phyloP scores from a whole-genome alignment of 2,797 vertebrate genomes.

The Myotis findleyi region DNA sequence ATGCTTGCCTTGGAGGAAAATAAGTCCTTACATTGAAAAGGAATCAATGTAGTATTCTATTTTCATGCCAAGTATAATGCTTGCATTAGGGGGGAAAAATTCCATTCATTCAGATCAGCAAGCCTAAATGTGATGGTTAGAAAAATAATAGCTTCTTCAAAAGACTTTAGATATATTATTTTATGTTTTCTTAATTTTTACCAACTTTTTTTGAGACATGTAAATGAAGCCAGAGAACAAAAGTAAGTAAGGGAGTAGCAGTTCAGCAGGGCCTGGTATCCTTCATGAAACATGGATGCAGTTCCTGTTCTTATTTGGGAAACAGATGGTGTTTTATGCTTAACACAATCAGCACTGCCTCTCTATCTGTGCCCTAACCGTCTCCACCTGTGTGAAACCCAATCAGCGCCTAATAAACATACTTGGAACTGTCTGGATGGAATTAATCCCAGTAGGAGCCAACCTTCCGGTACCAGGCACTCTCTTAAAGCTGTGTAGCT shows the following conservation, averaged over 20 bases:
- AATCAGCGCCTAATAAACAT: slow-evolving; percentile 97
- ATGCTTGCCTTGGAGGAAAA: slow-evolving; percentile 37
- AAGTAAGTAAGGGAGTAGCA: slow-evolving; percentile 73
- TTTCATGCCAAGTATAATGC: slow-evolving; percentile 78
- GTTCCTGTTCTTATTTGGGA: slow-evolving; percentile 83
- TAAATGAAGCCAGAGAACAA: slow-evolving; percentile 78
- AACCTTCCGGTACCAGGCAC: slow-evolving; percentile 92
- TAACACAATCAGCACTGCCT: slow-evolving; percentile 95
- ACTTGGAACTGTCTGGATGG: slow-evolving; percentile 96
- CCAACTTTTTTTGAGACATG: slow-evolving; percentile 63
- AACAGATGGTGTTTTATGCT: slow-evolving; percentile 97
- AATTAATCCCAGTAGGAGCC: slow-evolving; percentile 96
- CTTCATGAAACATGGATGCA: slow-evolving; percentile 73
- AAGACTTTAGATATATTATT: slow-evolving; percentile 78
- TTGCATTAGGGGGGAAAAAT: slow-evolving; percentile 52
- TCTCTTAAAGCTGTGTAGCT: slow-evolving; percentile 84
- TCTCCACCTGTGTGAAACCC: slow-evolving; percentile 94
- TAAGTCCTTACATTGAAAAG: slow-evolving; percentile 63
- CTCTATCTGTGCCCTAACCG: slow-evolving; percentile 93
- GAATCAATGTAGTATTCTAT: slow-evolving; percentile 70
- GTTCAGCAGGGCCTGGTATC: slow-evolving; percentile 70
- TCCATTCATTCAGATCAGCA: slow-evolving; percentile 74
- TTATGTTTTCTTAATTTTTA: slow-evolving; percentile 67
- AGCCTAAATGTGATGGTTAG: slow-evolving; percentile 71
- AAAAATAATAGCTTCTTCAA: slow-evolving; percentile 81